Base-by-base conservation (phyloP, 2,113 vertebrate genomes). In the Esox niger region DNA sequence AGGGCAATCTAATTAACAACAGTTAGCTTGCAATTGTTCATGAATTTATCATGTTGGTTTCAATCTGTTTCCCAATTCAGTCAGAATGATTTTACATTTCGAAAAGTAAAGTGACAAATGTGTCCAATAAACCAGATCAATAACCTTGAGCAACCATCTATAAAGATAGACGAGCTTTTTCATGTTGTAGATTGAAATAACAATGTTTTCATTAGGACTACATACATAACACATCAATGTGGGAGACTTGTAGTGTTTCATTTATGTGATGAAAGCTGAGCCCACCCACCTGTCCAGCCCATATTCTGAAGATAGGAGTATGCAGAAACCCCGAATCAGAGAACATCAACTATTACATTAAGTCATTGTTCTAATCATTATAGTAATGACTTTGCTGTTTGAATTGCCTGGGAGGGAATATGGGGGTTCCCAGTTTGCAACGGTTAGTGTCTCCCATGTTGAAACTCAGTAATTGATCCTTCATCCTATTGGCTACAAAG, bases 401-500 rank as follows among this genome's bases (percentile, higher is more conserved):
- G 13, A 60, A 47, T 35, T 2, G 56, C 32, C 65, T 59, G 55
- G 25, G 25, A 20, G 56, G 64, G 64, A 9, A n/a, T 57, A 5
- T 25, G 29, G 56, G 43, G 58, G 38, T 55, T 61, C 61, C 30
- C 52, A 64, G 35, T 69, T 60, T 10, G 33, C 31, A 21, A 11
- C 21, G 8, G 55, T 75, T 25, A 69, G 21, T 8, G 10, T 52
- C 66, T 71, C 63, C 23, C 29, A 73, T 46, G 27, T 47, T 60
- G 25, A 43, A 54, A 70, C 66, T 59, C 47, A 9, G 47, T 70
- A 59, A 76, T 66, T 64, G 54, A 43, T 38, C 38, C 58, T 76
- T 68, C 61, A 59, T 76, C 30, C 65, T 31, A 60, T 66, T 67
- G 58, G 56, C 33, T 71, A 66, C 71, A 62, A 23, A 29, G 66